A percentile compares a stretch with the other conserved stretches of the same genome.
Conservation (phyloP, 1,140 invertebrate species). For the Saccostrea cuccullata region DNA sequence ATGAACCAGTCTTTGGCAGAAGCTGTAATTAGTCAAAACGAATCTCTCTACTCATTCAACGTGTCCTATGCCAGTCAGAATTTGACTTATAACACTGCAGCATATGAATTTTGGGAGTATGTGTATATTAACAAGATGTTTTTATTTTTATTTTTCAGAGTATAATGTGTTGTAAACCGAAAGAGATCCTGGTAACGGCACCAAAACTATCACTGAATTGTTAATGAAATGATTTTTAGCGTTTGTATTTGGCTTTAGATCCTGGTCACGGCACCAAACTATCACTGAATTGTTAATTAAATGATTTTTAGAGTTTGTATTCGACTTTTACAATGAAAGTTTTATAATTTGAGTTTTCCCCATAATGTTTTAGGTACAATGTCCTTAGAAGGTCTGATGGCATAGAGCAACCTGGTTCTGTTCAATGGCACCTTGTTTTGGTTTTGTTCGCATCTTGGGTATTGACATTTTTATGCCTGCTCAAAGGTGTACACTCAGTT, state of each 20-base stretch:
- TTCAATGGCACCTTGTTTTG: conserved; percentile 83
- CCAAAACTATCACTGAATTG: neutral
- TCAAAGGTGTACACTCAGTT: conserved; percentile 82
- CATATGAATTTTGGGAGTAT: conserved; percentile 46
- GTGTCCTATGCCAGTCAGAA: neutral
- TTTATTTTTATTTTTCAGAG: neutral
- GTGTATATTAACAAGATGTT: neutral
- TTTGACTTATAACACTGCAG: conserved; percentile 36
- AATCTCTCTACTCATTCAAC: neutral
- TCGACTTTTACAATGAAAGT: neutral
- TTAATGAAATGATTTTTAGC: no score
- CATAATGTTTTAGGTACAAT: conserved; percentile 58
- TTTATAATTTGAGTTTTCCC: neutral
- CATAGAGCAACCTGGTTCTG: conserved; percentile 63
- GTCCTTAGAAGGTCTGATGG: conserved; percentile 69
- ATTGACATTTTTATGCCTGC: conserved; percentile 77
- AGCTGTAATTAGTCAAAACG: neutral
- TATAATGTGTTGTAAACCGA: neutral
- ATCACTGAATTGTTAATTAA: neutral
- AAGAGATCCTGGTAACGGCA: neutral
- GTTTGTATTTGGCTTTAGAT: neutral
- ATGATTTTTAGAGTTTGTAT: neutral
- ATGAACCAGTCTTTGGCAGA: neutral
- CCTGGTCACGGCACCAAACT: neutral
- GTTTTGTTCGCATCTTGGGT: conserved; percentile 77